Base-by-base conservation (phyloP, 2,888 invertebrate genomes). In the Tetranychus piercei region DNA sequence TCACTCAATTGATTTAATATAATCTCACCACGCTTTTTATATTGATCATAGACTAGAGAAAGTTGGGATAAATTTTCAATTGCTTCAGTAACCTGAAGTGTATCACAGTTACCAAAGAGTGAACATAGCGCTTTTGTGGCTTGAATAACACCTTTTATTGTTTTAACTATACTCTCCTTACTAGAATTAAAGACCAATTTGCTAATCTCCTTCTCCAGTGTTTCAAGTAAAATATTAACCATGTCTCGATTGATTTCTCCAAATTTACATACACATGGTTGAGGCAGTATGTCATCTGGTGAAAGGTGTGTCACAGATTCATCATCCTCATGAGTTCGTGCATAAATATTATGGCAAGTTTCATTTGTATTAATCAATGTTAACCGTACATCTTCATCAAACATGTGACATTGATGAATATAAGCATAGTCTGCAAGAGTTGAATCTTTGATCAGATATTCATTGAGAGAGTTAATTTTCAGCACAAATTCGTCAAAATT, bases 101-200 rank as follows among this genome's bases (percentile, higher is more conserved):
- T 94, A 83, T 95, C 94, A 0, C 95, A 88, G 74, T 89, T 89
- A 22, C 92, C 92, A 79, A 95, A 88, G 22, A 92, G 84, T 44
- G 92, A 89, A 80, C 94, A 92, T 65, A 96, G 89, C 0, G 93
- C 92, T 83, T 95, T 95, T 1, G 94, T 91, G 0, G 92, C 90
- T 82, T 96, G 94, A 71, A 89, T 87, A 71, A 94, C 89, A 6
- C 89, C 87, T n/a, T 86, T 71, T 8, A 71, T n/a, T 8, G n/a
- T 20, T 67, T 43, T 20, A 34, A n/a, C 20, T 18, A 20, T 44
- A 9, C 43, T 44, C 66, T 43, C 74, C 6, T 67, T 18, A 70
- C 15, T 69, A 44, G 18, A 44, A 64, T 20, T 44, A 8, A 55
- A 65, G 6, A 74, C 18, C 20, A 83, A 76, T 76, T 80, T 81